phyloP scores from a whole-genome alignment of 2,888 invertebrate genomes.

The Calliopum simillimum region DNA sequence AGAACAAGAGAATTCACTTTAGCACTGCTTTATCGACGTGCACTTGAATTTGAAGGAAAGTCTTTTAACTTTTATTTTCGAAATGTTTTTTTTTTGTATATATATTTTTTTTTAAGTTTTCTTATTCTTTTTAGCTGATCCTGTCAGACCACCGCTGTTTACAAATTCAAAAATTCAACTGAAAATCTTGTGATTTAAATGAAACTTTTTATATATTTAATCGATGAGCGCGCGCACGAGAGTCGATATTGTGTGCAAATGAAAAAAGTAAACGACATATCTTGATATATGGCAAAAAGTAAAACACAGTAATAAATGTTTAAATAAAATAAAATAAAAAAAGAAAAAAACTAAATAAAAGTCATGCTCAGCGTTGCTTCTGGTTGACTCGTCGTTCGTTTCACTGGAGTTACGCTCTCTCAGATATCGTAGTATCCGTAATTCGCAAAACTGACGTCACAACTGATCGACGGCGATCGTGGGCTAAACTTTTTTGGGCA shows the following conservation, averaged over 20 bases:
- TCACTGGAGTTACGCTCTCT: neutral
- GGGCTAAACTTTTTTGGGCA: no score
- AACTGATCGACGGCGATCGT: conserved; percentile 15
- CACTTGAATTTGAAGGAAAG: neutral
- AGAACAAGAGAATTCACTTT: neutral
- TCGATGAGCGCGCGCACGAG: conserved; percentile 37
- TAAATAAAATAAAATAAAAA: neutral
- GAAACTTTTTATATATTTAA: conserved; percentile 59
- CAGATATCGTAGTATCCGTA: neutral
- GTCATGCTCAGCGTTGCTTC: conserved; percentile 6
- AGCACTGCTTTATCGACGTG: conserved; percentile 22
- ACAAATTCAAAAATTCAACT: conserved; percentile 61
- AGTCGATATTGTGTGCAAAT: conserved; percentile 10
- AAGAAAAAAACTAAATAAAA: neutral
- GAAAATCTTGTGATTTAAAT: conserved; percentile 61
- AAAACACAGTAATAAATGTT: neutral
- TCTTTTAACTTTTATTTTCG: conserved; percentile 14
- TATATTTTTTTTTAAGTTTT: conserved; percentile 1
- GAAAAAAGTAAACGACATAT: conserved; percentile 5
- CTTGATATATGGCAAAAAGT: conserved; percentile 4
- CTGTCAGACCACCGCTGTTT: conserved; percentile 52
- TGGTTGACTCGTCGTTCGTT: neutral
- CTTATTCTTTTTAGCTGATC: conserved; percentile 24
- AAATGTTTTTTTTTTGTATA: no score
- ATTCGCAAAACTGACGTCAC: conserved; percentile 26